phyloP scores from a whole-genome alignment of 2,888 invertebrate species.

The Listrodromus nycthemerus region DNA sequence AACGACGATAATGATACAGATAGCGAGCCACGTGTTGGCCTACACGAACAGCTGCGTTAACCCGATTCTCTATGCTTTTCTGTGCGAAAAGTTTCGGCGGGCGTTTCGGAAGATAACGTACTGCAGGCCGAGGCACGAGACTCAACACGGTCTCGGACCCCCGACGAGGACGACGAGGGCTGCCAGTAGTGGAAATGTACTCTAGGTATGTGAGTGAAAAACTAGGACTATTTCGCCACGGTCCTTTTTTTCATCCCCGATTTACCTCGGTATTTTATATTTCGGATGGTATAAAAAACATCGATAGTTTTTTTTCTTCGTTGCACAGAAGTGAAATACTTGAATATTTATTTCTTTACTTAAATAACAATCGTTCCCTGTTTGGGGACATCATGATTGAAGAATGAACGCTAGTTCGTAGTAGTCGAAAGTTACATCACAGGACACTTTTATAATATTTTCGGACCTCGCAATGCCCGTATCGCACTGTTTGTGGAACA shows the following conservation, averaged over 20 bases:
- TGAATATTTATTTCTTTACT: no score
- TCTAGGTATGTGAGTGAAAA: constrained; percentile 85
- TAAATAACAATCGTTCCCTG: no score
- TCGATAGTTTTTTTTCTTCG: not conserved
- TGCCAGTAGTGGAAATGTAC: constrained; percentile 88
- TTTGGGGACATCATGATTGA: no score
- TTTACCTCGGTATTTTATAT: no score
- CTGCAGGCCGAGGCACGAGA: constrained; percentile 86
- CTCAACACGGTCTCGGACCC: constrained; percentile 85
- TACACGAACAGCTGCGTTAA: constrained; percentile 98
- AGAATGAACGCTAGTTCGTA: no score
- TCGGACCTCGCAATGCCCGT: no score
- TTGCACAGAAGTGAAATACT: not conserved
- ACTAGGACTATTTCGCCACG: no score
- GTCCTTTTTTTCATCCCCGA: no score
- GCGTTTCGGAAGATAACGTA: constrained; percentile 92
- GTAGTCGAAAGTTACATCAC: no score
- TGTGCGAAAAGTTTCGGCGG: constrained; percentile 97
- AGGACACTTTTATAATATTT: no score
- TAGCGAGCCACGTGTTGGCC: constrained; percentile 92
- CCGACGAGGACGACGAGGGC: constrained; percentile 89
- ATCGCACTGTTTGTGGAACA: not conserved
- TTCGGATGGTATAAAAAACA: not conserved
- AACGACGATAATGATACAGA: constrained; percentile 90
- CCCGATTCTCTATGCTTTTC: constrained; percentile 96